Evolutionary conservation across 2,113 vertebrate genomes (phyloP).

Genomic region (Tricholaema leucomelas): DNA sequence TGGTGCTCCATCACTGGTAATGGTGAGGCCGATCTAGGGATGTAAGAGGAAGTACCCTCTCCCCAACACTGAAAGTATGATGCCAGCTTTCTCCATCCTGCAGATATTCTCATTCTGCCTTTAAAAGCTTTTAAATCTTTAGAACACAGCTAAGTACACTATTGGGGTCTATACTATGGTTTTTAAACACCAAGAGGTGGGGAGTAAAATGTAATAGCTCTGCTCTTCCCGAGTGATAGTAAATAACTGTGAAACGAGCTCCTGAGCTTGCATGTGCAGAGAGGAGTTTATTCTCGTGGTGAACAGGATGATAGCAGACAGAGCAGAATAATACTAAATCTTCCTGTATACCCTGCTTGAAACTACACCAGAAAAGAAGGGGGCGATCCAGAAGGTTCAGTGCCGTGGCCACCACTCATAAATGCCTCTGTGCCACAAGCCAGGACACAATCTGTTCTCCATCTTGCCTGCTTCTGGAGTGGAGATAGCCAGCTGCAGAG

Average conservation of each 20-base stretch:
- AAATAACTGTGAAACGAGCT: not conserved
- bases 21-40: not conserved
- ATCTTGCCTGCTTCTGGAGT: not conserved
- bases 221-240: not conserved
- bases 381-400: not conserved
- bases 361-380: not conserved
- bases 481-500: not conserved
- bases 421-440: not conserved
- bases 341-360: not conserved
- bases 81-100: not conserved
- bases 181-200: not conserved
- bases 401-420: not conserved
- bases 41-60: not conserved
- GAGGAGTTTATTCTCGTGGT: not conserved
- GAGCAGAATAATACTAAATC: not conserved
- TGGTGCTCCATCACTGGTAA: not conserved
- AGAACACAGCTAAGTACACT: not conserved
- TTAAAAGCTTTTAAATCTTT: not conserved
- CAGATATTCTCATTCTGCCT: not conserved
- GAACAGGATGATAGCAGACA: not conserved
- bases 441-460: not conserved
- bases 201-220: not conserved
- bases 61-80: not conserved
- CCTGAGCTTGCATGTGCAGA: not conserved
- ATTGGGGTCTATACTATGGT: not conserved